Evolutionary conservation across 2,797 vertebrate genomes (phyloP).

Genomic region (Fringilla coelebs): DNA sequence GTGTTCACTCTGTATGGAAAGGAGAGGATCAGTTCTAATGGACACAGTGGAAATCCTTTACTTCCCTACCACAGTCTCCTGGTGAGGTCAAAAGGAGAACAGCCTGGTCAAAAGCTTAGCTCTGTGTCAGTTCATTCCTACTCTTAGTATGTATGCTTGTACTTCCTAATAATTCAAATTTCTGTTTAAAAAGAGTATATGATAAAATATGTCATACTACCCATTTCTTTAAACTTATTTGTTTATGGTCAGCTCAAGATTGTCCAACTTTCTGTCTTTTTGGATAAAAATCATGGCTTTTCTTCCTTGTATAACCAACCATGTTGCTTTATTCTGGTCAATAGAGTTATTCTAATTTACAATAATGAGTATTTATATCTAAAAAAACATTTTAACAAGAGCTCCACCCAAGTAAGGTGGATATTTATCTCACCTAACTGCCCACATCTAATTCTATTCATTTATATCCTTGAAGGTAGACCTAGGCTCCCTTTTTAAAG

Average conservation of each 20-base stretch:
- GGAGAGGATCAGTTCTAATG: not conserved
- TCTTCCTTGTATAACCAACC: not conserved
- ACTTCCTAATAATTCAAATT: not conserved
- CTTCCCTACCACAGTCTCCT: not conserved
- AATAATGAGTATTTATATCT: not conserved
- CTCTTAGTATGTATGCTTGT: not conserved
- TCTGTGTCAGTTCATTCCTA: not conserved
- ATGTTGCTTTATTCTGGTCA: not conserved
- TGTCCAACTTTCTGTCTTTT: not conserved
- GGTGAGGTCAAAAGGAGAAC: not conserved
- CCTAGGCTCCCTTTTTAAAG: not conserved
- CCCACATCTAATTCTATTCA: not conserved
- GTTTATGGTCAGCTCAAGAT: not conserved
- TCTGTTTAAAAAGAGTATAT: not conserved
- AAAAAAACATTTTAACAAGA: not conserved
- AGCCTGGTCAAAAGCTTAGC: not conserved
- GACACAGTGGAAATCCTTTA: not conserved
- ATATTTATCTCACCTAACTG: not conserved
- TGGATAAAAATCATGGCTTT: not conserved
- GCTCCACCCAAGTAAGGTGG: not conserved
- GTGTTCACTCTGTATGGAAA: not conserved
- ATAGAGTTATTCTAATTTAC: not conserved
- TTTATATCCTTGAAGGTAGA: not conserved
- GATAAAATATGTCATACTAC: not conserved
- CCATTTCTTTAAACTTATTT: not conserved